These are phyloP conservation scores for Fregetta grallaria DNA, from an alignment of 2,113 vertebrate species.

Conservation along the genomic window DNA sequence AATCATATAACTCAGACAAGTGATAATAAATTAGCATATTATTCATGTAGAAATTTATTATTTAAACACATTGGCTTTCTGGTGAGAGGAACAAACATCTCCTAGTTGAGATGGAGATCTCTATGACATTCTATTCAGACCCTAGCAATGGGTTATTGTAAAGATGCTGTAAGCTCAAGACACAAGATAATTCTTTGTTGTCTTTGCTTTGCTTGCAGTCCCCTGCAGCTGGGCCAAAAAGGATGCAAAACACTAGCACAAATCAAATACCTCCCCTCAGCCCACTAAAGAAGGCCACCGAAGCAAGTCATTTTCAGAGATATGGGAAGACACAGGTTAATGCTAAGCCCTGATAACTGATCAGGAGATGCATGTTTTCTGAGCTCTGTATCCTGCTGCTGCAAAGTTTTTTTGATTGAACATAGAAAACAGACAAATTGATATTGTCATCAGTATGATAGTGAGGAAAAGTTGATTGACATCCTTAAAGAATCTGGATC, in stretches of 20 bases:
- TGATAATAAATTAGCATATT: background rate
- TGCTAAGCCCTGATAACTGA: background rate
- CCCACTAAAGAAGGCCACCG: background rate
- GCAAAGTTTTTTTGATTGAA: background rate
- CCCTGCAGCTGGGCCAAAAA: background rate
- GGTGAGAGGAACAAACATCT: background rate
- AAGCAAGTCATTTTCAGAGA: background rate
- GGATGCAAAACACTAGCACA: background rate
- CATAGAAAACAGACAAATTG: background rate
- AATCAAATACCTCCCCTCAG: background rate
- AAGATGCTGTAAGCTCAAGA: background rate
- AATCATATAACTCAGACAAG: background rate
- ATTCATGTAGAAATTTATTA: background rate
- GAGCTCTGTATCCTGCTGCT: background rate
- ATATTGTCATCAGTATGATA: background rate
- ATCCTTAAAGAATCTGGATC: background rate
- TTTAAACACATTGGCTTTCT: background rate
- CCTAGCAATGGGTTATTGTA: background rate
- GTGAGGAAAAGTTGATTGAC: background rate
- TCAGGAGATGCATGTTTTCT: background rate
- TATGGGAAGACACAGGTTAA: background rate
- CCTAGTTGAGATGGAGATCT: background rate
- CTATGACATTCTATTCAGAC: background rate
- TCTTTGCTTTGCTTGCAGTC: background rate
- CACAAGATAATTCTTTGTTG: background rate